Evolutionary conservation across 2,113 vertebrate species (phyloP), one percentile per base, ranked within the genome.

Genomic region (Sprattus sprattus): DNA sequence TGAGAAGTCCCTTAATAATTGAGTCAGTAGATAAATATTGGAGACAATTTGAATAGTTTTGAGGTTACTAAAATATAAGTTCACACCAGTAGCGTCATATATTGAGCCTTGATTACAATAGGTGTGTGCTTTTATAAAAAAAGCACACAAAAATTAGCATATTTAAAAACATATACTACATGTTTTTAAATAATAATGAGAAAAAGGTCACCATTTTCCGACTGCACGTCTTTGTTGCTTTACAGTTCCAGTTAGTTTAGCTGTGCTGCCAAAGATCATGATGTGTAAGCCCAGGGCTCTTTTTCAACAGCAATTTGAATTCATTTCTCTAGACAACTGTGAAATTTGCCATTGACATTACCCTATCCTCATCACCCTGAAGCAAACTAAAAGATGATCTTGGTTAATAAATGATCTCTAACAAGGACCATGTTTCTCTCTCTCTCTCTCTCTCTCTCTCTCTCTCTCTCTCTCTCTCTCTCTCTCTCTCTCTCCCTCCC

Each of bases 261-360:
- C 96, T 95, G 95, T 96, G 96, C 95, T 93, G 95, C 96, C 96
- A 97, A 97, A 96, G 96, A 97, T 96, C 95, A 95, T 96, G 96
- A 96, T 96, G 96, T 97, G 96, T 96, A 96, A 97, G 97, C 97
- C 96, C 95, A 95, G 96, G 97, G 96, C 96, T 95, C 95, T 95
- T 97, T 98, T 97, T 32, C 71, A 97, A 97, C 95, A 96, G 96
- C 96, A 97, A 96, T 97, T 97, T 96, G 97, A 97, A 98, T 99
- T 98, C 96, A 97, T 98, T 97, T 98, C 97, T 98, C 97, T 97
- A 97, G 97, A 98, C 97, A 97, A 98, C 97, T 99, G 97, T 98
- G 97, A 99, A 98, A 98, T 98, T 96, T 96, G 96, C 97, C 97
- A 96, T 97, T 98, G 97, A 98, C 98, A 97, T 98, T 97, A 98